phyloP scores from a whole-genome alignment of 92 coral and sea anemone genomes.

The Epizoanthus rinbou region DNA sequence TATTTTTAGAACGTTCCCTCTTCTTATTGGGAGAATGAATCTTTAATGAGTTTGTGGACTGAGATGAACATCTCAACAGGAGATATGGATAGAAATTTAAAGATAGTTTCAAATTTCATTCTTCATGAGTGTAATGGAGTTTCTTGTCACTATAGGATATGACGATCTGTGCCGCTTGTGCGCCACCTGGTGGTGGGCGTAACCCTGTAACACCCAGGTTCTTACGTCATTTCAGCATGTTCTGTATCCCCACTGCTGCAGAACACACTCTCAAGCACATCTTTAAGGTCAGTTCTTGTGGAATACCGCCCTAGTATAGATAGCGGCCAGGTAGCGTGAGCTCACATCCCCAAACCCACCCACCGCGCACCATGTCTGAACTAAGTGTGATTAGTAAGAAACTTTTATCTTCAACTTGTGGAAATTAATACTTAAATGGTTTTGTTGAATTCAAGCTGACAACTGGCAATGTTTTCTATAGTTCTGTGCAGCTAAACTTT shows the following conservation, averaged over 20 bases:
- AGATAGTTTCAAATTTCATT: no score
- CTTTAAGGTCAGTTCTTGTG: slow-evolving; percentile 73
- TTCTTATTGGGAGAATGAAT: no score
- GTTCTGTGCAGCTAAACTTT: no score
- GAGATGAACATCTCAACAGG: no score
- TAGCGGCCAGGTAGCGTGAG: no score
- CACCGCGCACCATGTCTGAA: neutral
- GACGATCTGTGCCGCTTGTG: slow-evolving; percentile 99
- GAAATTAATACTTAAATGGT: neutral
- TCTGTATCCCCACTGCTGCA: slow-evolving; percentile 93
- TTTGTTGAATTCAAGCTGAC: neutral
- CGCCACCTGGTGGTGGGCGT: slow-evolving; percentile 99
- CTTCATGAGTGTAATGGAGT: no score
- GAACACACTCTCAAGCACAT: slow-evolving; percentile 95
- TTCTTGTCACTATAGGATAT: slow-evolving; percentile 69
- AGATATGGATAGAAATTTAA: no score
- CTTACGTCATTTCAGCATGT: slow-evolving; percentile 97
- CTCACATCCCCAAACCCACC: neutral
- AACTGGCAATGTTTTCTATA: neutral
- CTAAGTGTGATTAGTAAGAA: neutral
- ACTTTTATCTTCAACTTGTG: no score
- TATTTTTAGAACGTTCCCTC: no score
- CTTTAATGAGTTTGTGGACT: no score
- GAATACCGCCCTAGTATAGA: neutral
- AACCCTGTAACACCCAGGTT: slow-evolving; percentile 99